Evolutionary conservation across 2,888 invertebrate species (phyloP).

Genomic region (Notodonta ziczac): DNA sequence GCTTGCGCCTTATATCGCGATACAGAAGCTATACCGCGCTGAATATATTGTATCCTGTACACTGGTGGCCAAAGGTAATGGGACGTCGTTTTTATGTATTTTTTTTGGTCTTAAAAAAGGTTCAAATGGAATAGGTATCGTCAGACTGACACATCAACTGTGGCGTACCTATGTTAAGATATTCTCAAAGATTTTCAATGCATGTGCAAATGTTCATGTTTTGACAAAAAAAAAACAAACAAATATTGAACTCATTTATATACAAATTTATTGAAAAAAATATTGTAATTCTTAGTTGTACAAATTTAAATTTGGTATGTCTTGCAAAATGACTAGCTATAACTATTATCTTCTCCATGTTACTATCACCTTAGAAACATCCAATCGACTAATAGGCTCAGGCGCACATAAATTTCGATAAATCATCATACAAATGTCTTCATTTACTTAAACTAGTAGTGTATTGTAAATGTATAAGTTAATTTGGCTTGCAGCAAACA

Average conservation of each 20-base stretch:
- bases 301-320: too few relatives aligned
- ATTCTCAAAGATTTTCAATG: too few relatives aligned
- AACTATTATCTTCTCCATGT: slow-evolving; percentile 11
- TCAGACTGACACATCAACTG: too few relatives aligned
- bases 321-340: background rate
- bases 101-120: too few relatives aligned
- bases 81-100: background rate
- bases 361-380: slow-evolving; percentile 22
- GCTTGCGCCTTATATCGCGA: slow-evolving; percentile 55
- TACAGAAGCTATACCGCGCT: slow-evolving; percentile 54
- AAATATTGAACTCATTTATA: too few relatives aligned
- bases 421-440: slow-evolving; percentile 48
- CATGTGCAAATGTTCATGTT: too few relatives aligned
- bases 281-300: too few relatives aligned
- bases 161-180: too few relatives aligned
- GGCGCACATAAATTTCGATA: slow-evolving; percentile 37
- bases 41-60: slow-evolving; percentile 37
- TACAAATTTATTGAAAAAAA: too few relatives aligned
- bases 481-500: slow-evolving; percentile 52
- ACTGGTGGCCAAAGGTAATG: slow-evolving; percentile 34
- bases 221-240: too few relatives aligned
- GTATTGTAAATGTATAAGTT: slow-evolving; percentile 45
- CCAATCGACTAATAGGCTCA: slow-evolving; percentile 32
- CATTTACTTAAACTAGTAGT: slow-evolving; percentile 44
- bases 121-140: too few relatives aligned